phyloP scores from a whole-genome alignment of 2,113 vertebrate species.

The Salminus brasiliensis region DNA sequence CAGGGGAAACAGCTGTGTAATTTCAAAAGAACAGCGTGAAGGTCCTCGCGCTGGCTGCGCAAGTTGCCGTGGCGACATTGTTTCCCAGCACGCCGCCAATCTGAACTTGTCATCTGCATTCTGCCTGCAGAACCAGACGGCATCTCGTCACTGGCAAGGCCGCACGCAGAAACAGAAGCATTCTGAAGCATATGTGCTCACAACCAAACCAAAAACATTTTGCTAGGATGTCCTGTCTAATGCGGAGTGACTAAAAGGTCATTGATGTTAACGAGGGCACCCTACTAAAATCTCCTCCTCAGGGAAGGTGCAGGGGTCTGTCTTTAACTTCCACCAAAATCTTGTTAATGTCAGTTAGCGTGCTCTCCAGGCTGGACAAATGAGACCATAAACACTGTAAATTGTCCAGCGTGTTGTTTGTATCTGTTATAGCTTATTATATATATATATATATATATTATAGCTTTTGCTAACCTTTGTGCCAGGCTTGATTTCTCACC shows the following conservation, averaged over 20 bases:
- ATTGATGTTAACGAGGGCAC: constrained; percentile 26
- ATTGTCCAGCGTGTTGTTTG: constrained; percentile 43
- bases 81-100: constrained; percentile 30
- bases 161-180: background rate
- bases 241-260: constrained; percentile 5
- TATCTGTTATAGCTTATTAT: constrained; percentile 48
- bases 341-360: constrained; percentile 35
- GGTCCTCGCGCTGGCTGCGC: constrained; percentile 18
- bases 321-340: constrained; percentile 39
- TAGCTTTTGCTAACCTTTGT: constrained; percentile 40
- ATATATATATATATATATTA: too few relatives aligned
- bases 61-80: constrained; percentile 41
- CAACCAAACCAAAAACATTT: background rate
- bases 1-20: constrained; percentile 53
- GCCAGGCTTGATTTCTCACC: constrained; percentile 13
- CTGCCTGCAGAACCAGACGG: constrained; percentile 3
- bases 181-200: background rate
- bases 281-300: constrained; percentile 22
- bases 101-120: constrained; percentile 32
- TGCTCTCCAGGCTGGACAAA: constrained; percentile 35
- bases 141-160: background rate
- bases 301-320: constrained; percentile 19
- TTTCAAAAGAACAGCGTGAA: constrained; percentile 49
- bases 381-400: constrained; percentile 49
- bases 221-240: background rate